Evolutionary conservation across 2,113 vertebrate species (phyloP).

Genomic region (Gasterosteus nipponicus): DNA sequence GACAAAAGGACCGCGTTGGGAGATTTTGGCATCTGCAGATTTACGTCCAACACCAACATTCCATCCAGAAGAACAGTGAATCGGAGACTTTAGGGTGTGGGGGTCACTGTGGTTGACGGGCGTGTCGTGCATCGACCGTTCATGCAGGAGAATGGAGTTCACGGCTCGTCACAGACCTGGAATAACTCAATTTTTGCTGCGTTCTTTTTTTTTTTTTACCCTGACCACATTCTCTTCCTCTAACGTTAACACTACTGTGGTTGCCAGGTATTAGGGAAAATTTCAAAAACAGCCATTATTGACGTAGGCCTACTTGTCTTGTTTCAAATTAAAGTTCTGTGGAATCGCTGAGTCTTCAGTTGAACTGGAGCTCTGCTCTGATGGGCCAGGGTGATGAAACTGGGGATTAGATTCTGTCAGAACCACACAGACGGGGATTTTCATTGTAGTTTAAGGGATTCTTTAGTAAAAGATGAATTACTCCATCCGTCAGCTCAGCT

Average conservation of each 20-base stretch:
- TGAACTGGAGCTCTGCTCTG: neutral
- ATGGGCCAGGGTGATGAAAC: neutral
- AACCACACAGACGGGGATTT: neutral
- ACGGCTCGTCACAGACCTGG: neutral
- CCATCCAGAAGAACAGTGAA: neutral
- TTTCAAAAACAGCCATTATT: neutral
- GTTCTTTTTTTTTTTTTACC: constrained; percentile 4
- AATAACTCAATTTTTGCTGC: neutral
- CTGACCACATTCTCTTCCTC: neutral
- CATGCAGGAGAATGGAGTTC: neutral
- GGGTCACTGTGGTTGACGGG: neutral
- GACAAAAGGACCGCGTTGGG: neutral
- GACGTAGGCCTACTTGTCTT: neutral
- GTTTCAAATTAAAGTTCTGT: neutral
- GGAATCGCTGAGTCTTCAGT: neutral
- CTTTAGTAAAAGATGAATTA: neutral
- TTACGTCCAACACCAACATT: constrained; percentile 3
- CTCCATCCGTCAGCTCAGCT: neutral
- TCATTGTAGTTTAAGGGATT: neutral
- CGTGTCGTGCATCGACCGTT: neutral
- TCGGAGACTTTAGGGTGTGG: neutral
- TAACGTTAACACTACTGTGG: neutral
- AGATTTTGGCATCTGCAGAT: neutral
- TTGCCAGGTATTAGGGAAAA: neutral
- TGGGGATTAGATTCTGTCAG: neutral